Conservation (phyloP, 2,797 vertebrate species). For the Microctenopoma lineatum region DNA sequence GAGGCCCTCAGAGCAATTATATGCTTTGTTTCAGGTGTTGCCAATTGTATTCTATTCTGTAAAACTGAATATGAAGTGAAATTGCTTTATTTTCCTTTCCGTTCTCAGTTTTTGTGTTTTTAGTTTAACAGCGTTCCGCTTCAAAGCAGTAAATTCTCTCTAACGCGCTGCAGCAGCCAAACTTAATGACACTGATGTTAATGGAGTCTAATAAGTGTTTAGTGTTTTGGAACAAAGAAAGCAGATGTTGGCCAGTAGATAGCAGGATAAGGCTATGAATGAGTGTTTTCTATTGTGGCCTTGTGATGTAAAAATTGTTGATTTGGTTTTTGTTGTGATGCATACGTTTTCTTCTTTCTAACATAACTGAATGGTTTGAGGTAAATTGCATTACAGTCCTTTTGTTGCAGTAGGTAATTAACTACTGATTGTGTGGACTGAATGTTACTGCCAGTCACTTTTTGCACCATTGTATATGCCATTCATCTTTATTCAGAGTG, state of each 20-base stretch:
- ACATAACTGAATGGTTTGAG: neutral
- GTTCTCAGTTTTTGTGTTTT: neutral
- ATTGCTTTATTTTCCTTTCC: neutral
- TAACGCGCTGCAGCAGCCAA: neutral
- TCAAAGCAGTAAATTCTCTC: neutral
- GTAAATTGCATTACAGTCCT: neutral
- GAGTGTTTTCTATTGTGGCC: conserved; percentile 20
- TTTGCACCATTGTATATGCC: neutral
- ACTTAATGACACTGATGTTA: conserved; percentile 9
- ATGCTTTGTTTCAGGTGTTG: neutral
- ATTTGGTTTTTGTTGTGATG: neutral
- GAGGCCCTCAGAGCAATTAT: neutral
- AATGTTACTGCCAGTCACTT: neutral
- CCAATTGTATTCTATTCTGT: neutral
- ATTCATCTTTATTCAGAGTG: neutral
- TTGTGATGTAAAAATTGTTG: conserved; percentile 6
- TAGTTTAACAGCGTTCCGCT: neutral
- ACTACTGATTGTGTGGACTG: neutral
- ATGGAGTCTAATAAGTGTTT: conserved; percentile 9
- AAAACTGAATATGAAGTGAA: neutral
- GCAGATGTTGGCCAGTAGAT: conserved; percentile 24
- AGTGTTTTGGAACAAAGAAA: conserved; percentile 27
- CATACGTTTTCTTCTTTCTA: neutral
- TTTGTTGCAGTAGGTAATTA: conserved; percentile 11
- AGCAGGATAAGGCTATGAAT: neutral